These are phyloP conservation scores for Drosophila varians DNA, from an alignment of 1,140 invertebrate species.

Conservation along the genomic window DNA sequence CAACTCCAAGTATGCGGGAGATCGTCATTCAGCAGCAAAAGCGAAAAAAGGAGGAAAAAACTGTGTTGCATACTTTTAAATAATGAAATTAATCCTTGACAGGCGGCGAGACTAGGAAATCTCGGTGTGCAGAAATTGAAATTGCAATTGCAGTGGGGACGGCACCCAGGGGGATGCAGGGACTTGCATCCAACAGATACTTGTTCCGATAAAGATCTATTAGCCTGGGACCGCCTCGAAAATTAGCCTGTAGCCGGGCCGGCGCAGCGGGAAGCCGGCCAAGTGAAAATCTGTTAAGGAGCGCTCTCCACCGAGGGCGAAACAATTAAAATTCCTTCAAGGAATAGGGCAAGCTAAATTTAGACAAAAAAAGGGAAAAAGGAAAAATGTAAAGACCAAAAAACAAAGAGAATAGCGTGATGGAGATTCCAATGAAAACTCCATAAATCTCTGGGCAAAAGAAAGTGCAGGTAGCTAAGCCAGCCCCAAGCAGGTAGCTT, in stretches of 20 bases:
- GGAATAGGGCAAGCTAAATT: slow-evolving; percentile 53
- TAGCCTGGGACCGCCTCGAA: slow-evolving; percentile 43
- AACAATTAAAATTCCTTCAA: slow-evolving; percentile 78
- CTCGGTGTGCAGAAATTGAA: slow-evolving; percentile 51
- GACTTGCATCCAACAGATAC: slow-evolving; percentile 9
- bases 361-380: slow-evolving; percentile 24
- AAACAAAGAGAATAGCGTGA: slow-evolving; percentile 10
- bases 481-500: slow-evolving; percentile 50
- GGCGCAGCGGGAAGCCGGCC: slow-evolving; percentile 49
- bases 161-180: background rate
- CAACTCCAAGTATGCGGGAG: slow-evolving; percentile 73
- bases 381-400: slow-evolving; percentile 15
- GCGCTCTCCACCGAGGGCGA: slow-evolving; percentile 8
- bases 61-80: slow-evolving; percentile 58
- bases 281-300: slow-evolving; percentile 24
- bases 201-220: slow-evolving; percentile 72
- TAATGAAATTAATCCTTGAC: slow-evolving; percentile 84
- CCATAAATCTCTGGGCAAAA: slow-evolving; percentile 49
- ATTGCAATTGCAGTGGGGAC: slow-evolving; percentile 52
- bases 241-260: slow-evolving; percentile 33
- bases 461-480: slow-evolving; percentile 57
- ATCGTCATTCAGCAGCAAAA: slow-evolving; percentile 38
- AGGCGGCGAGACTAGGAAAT: slow-evolving; percentile 63
- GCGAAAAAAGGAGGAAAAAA: slow-evolving; percentile 25
- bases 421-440: slow-evolving; percentile 50